Percentiles rank a stretch among this genome's conserved stretches.
These are phyloP conservation scores for Chiroxiphia lanceolata DNA, from an alignment of 2,797 vertebrate genomes.

Conservation along the genomic window DNA sequence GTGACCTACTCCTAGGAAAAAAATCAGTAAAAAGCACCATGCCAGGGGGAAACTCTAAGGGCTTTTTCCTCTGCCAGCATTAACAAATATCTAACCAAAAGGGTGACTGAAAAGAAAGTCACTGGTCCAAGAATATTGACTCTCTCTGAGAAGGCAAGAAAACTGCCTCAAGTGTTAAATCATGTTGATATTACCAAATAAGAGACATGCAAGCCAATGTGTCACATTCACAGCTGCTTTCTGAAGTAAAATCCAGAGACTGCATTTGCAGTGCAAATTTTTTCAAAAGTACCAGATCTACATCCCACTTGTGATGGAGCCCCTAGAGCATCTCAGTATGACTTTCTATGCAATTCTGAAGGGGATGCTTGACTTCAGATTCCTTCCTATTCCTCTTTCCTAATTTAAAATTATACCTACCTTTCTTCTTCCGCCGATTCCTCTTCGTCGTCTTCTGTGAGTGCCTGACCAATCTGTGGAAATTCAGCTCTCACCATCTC, in stretches of 20 bases:
- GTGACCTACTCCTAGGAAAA: background rate
- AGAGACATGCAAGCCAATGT: background rate
- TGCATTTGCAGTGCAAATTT: background rate
- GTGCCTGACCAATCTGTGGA: conserved; percentile 4
- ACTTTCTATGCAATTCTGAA: background rate
- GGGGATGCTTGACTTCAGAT: background rate
- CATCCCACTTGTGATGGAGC: background rate
- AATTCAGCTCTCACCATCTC: conserved; percentile 77
- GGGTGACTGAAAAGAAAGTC: background rate
- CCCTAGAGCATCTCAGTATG: background rate
- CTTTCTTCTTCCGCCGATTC: conserved; percentile 24
- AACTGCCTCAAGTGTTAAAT: background rate
- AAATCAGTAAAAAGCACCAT: background rate
- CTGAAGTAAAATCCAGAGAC: background rate
- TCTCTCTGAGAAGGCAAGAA: background rate
- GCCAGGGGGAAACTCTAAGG: background rate
- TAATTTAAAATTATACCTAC: conserved; percentile 26
- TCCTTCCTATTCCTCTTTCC: background rate
- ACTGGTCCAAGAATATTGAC: background rate
- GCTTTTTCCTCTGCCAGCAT: background rate
- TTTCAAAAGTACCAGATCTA: background rate
- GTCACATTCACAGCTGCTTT: background rate
- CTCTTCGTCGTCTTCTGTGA: background rate
- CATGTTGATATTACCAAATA: background rate
- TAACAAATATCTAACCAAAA: background rate